Conservation (phyloP, 2,113 vertebrate genomes). For the Lampris incognitus region DNA sequence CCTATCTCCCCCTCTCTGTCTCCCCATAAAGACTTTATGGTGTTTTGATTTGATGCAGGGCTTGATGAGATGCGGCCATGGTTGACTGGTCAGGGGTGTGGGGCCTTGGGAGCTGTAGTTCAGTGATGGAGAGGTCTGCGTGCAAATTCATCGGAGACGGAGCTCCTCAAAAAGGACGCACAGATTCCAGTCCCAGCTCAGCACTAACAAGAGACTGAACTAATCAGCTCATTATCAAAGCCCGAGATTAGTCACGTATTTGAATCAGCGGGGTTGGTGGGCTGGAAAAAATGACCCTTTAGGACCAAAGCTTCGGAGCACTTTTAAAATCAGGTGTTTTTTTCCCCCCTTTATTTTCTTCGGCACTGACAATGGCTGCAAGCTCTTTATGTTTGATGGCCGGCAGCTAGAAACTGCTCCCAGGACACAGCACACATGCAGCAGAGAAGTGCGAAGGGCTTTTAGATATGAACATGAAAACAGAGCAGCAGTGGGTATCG, state of each 20-base stretch:
- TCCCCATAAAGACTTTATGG: constrained; percentile 77
- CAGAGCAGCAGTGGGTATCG: constrained; percentile 31
- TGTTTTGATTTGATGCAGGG: constrained; percentile 78
- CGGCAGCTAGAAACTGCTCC: constrained; percentile 57
- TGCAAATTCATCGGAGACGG: constrained; percentile 70
- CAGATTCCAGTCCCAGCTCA: constrained; percentile 73
- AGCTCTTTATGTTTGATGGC: constrained; percentile 48
- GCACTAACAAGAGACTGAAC: constrained; percentile 78
- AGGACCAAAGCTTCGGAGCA: constrained; percentile 54
- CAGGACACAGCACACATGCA: constrained; percentile 39
- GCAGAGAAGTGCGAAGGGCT: constrained; percentile 38
- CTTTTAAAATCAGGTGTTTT: constrained; percentile 49
- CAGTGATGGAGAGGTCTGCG: constrained; percentile 68
- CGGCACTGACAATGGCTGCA: constrained; percentile 36
- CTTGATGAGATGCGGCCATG: constrained; percentile 72
- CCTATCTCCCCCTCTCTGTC: constrained; percentile 58
- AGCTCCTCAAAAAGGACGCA: constrained; percentile 62
- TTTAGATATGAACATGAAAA: constrained; percentile 27
- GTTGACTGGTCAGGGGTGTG: constrained; percentile 69
- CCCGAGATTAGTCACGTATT: constrained; percentile 71
- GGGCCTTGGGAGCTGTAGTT: constrained; percentile 72
- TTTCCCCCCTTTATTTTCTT: constrained; percentile 48
- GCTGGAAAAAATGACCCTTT: constrained; percentile 76
- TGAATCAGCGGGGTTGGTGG: constrained; percentile 67
- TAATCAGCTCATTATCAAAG: constrained; percentile 78